Conservation (phyloP, 2,113 vertebrate species). For the Daboia siamensis region DNA sequence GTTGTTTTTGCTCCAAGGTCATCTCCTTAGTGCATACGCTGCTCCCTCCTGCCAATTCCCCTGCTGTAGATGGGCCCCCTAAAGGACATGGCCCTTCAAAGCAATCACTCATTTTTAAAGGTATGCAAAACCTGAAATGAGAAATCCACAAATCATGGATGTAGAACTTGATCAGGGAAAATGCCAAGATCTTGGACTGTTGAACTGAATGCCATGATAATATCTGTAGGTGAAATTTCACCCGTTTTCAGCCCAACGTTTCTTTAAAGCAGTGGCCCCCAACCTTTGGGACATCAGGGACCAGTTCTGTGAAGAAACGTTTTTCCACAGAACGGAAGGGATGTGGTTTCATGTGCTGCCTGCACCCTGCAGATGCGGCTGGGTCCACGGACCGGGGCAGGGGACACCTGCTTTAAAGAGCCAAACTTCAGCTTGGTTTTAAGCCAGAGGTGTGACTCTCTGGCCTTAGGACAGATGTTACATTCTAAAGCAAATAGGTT, state of each 20-base stretch:
- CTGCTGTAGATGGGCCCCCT: conserved; percentile 26
- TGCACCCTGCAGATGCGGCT: too few species aligned
- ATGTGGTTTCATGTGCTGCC: too few species aligned
- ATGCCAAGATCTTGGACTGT: not conserved
- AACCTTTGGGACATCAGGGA: too few species aligned
- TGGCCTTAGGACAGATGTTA: not conserved
- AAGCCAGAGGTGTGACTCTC: not conserved
- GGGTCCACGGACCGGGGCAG: too few species aligned
- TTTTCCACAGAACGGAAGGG: too few species aligned
- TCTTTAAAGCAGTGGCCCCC: not conserved
- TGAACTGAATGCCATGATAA: not conserved
- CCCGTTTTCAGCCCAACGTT: not conserved
- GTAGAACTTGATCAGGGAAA: not conserved
- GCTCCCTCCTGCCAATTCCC: conserved; percentile 21
- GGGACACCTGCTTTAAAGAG: too few species aligned
- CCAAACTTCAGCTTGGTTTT: not conserved
- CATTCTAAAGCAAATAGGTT: not conserved
- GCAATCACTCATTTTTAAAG: conserved; percentile 52
- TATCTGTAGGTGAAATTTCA: not conserved
- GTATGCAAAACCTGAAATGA: conserved; percentile 17
- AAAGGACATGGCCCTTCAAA: not conserved
- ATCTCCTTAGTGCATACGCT: conserved; percentile 24
- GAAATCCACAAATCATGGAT: not conserved
- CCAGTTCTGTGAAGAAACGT: too few species aligned
- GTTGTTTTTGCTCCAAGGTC: conserved; percentile 46